Evolutionary conservation across 37 sponge, comb jelly and placozoan species (phyloP), one percentile per base, ranked within the genome.

Genomic region (Tethya wilhelma): DNA sequence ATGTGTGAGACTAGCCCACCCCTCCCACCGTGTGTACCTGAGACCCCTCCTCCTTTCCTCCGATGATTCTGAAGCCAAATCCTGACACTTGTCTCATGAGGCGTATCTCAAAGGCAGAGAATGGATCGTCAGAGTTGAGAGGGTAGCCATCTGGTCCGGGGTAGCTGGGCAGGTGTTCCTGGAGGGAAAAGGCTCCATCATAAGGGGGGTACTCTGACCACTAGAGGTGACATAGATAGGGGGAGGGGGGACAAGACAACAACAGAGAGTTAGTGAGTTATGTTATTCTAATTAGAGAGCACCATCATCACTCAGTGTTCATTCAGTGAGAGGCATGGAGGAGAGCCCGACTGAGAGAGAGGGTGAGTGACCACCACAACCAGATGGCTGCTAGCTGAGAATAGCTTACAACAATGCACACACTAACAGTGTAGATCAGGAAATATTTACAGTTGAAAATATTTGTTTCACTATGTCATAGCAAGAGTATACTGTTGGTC

Each of bases 51-150:
- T 92, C 93, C 6, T 59, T 45, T 8, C 89, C 93, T 53, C 93
- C 93, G 38, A 87, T 87, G 60, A 92, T 87, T 53, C 93, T 79
- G 93, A 92, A 92, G 0, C 93, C 93, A 84, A 92, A 92, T 14
- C 93, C 93, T 0, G 89, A 87, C 28, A 87, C 82, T 45, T 92
- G 93, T 0, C 93, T 42, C 49, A 75, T 59, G 23, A 92, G 78
- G 12, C 60, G 74, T 0, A 92, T 77, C 43, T 87, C 89, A 38
- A 83, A 44, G 14, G 26, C 29, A 36, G 80, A 29, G 64, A 92
- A 92, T 30, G 89, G 93, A 56, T 91, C 88, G 8, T 57, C 77
- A 1, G 7, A 30, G 17, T 34, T 26, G 7, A 26, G 34, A 22
- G 55, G 62, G 44, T 63, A 66, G 7, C 53, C 67, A 53, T 46